Evolutionary conservation across 53 echinoderm and acorn worm genomes (phyloP), one percentile per base, ranked within the genome.

Genomic region (Arbacia lixula): DNA sequence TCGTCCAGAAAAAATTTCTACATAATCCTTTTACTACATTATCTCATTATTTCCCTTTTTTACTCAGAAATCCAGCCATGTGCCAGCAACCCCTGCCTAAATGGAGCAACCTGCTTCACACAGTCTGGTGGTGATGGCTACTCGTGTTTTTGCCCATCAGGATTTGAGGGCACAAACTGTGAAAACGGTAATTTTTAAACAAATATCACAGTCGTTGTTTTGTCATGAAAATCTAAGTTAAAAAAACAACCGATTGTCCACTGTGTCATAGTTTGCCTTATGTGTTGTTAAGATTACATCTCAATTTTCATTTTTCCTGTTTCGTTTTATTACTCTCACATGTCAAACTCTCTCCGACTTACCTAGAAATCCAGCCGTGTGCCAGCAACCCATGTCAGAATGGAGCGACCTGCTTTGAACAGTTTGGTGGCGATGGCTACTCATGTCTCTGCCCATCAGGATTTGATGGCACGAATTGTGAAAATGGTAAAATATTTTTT

Each of bases 101-200:
- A 95, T 66, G 92, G 93, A 30, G 95, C 78, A 55, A 84, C 80
- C 6, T 95, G 95, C 68, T 77, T 85, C 28, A 64, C 71, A 6
- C 88, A 85, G 30, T 60, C 85, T 4, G 87, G 94, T 76, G 32
- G 49, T 4, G 79, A 38, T n/a, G 64, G 38, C 38, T 92, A 87
- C 35, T 39, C 65, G 40, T 97, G 98, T 52, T 55, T 80, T 36
- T 97, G 98, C 68, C 32, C 90, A 25, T 42, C 76, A 1, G 90
- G 90, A 22, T 78, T 89, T 43, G 66, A 55, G 2, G 93, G 93
- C 31, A 37, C 64, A 0, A 84, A 30, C 0, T 93, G 93, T 80
- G 43, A 82, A 83, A 82, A 21, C 6, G 84, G 92, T 92, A 74
- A n/a, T n/a, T n/a, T n/a, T n/a, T n/a, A n/a, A n/a, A n/a, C 46